phyloP scores from a whole-genome alignment of 2,888 invertebrate species.

The Acleris sparsana region DNA sequence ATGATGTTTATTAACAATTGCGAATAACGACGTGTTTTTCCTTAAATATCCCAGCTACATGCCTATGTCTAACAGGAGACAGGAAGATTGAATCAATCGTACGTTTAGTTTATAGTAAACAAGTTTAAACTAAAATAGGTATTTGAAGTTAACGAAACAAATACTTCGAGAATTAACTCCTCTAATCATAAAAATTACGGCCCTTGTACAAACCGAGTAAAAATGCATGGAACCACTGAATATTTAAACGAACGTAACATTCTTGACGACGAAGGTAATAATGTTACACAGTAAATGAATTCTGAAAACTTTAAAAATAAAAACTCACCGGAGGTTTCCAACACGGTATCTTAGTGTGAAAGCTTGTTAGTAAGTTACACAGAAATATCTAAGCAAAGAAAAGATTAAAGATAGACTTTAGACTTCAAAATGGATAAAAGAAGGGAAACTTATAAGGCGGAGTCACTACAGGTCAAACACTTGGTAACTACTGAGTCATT shows the following conservation, averaged over 20 bases:
- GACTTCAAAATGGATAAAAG: neutral
- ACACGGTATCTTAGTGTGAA: neutral
- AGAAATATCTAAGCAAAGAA: neutral
- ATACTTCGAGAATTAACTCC: too few species aligned
- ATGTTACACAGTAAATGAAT: neutral
- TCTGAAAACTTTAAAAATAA: neutral
- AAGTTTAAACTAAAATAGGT: too few species aligned
- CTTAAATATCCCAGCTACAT: too few species aligned
- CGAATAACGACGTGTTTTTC: too few species aligned
- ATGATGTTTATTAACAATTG: too few species aligned
- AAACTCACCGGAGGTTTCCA: constrained; percentile 3
- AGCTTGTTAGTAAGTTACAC: constrained; percentile 2
- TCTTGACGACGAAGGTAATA: neutral
- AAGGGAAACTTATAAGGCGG: neutral
- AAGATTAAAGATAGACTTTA: neutral
- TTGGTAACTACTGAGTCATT: constrained; percentile 14
- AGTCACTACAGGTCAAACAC: constrained; percentile 5
- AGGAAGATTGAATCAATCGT: too few species aligned
- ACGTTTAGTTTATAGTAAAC: too few species aligned
- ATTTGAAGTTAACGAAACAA: too few species aligned
- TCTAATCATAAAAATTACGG: too few species aligned
- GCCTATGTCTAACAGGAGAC: too few species aligned
- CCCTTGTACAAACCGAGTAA: too few species aligned
- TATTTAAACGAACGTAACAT: constrained; percentile 2
- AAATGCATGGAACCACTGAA: too few species aligned